phyloP scores from a whole-genome alignment of 2,888 invertebrate genomes.

The Diabrotica balteata region DNA sequence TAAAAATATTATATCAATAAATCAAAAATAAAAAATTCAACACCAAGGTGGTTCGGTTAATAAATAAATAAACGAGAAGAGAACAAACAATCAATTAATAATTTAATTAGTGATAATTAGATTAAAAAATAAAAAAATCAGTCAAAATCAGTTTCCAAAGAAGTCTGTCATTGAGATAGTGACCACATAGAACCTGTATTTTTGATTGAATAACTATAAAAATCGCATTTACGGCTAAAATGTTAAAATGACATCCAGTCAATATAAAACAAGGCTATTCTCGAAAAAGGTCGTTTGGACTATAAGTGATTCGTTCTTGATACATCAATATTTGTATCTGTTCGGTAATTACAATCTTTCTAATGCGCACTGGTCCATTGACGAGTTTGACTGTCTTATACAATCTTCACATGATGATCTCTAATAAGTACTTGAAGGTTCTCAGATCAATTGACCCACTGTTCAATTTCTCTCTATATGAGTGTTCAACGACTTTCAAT shows the following conservation, averaged over 20 bases:
- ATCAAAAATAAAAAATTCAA: constrained; percentile 28
- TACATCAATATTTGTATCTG: background rate
- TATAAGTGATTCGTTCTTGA: background rate
- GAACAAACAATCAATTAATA: constrained; percentile 33
- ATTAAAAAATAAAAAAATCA: constrained; percentile 11
- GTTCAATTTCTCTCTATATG: too few relatives aligned
- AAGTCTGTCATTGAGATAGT: background rate
- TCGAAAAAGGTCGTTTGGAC: background rate
- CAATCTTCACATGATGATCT: too few relatives aligned
- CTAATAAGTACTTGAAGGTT: too few relatives aligned
- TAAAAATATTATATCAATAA: constrained; percentile 25
- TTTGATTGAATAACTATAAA: constrained; percentile 13
- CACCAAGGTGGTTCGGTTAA: constrained; percentile 37
- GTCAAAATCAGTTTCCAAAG: constrained; percentile 5
- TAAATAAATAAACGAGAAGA: constrained; percentile 33
- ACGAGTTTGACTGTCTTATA: too few relatives aligned
- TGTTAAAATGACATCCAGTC: constrained; percentile 5
- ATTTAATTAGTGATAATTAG: constrained; percentile 31
- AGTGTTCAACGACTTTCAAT: too few relatives aligned
- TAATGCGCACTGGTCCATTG: too few relatives aligned
- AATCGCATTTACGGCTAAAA: constrained; percentile 20
- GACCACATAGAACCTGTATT: constrained; percentile 5
- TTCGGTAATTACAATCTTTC: too few relatives aligned
- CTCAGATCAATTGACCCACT: too few relatives aligned
- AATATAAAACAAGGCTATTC: constrained; percentile 18